Evolutionary conservation across 1,140 invertebrate genomes (phyloP).

Genomic region (Homarus americanus): DNA sequence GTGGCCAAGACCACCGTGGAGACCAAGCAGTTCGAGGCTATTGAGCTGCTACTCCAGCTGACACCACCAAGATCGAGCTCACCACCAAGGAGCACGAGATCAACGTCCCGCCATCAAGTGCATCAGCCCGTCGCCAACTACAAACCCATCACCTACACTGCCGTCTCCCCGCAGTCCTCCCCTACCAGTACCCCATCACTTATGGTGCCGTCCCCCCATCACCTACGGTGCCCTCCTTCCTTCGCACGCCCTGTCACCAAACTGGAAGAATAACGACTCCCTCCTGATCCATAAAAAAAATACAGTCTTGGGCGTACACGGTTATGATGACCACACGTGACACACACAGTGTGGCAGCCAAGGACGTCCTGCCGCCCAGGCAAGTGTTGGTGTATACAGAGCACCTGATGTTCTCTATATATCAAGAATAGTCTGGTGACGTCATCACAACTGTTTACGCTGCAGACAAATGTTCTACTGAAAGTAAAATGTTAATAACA

Average conservation of each 20-base stretch:
- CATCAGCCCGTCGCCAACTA: conserved; percentile 42
- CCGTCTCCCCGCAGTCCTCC: conserved; percentile 18
- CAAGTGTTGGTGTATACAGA: no score
- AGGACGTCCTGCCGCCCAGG: no score
- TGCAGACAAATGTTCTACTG: no score
- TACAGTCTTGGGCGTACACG: no score
- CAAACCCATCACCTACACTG: conserved; percentile 42
- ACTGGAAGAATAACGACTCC: conserved; percentile 8
- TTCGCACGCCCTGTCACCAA: not conserved
- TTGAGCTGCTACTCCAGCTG: conserved; percentile 44
- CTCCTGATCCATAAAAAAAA: no score
- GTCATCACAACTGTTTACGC: no score
- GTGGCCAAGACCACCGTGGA: conserved; percentile 25
- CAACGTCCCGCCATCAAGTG: conserved; percentile 41
- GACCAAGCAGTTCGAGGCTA: conserved; percentile 44
- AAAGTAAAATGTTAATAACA: no score
- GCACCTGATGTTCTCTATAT: no score
- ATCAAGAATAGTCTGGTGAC: no score
- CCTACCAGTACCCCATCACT: not conserved
- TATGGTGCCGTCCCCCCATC: not conserved
- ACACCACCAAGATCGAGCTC: conserved; percentile 53
- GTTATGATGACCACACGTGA: no score
- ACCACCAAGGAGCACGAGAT: conserved; percentile 53
- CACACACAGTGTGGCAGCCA: no score
- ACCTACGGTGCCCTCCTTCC: not conserved